Conservation (phyloP, 2,113 vertebrate species). For the Cynopterus brachyotis region DNA sequence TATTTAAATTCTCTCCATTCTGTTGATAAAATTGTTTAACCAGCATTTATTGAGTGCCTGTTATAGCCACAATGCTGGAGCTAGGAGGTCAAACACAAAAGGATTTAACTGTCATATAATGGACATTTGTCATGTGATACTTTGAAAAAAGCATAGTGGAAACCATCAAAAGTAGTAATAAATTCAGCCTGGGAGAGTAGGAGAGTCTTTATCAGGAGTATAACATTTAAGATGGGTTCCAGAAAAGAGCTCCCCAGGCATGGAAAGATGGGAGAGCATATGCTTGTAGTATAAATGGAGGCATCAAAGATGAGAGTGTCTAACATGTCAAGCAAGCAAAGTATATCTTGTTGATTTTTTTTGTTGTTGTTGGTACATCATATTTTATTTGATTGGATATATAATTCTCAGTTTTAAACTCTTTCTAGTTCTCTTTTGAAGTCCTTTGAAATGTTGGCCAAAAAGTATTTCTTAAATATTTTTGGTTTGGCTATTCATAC, state of each 20-base stretch:
- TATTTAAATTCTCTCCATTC: background rate
- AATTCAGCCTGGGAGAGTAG: background rate
- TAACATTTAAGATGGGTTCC: background rate
- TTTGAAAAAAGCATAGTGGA: background rate
- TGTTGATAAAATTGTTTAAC: background rate
- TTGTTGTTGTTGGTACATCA: background rate
- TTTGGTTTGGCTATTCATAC: background rate
- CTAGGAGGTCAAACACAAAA: background rate
- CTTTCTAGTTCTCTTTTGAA: background rate
- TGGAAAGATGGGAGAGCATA: background rate
- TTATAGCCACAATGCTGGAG: background rate
- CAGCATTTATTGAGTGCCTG: background rate
- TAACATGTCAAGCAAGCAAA: background rate
- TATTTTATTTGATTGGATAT: background rate
- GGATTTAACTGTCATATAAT: background rate
- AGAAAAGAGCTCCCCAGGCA: background rate
- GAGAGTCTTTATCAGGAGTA: background rate
- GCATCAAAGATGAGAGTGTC: background rate
- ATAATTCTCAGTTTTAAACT: background rate
- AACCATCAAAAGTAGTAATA: background rate
- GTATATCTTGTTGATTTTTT: background rate
- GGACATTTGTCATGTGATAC: background rate
- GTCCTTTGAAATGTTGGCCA: conserved; percentile 7
- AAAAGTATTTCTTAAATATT: conserved; percentile 4
- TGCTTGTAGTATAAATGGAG: background rate